phyloP scores from a whole-genome alignment of 2,113 vertebrate species.

The Spilogale gracilis region DNA sequence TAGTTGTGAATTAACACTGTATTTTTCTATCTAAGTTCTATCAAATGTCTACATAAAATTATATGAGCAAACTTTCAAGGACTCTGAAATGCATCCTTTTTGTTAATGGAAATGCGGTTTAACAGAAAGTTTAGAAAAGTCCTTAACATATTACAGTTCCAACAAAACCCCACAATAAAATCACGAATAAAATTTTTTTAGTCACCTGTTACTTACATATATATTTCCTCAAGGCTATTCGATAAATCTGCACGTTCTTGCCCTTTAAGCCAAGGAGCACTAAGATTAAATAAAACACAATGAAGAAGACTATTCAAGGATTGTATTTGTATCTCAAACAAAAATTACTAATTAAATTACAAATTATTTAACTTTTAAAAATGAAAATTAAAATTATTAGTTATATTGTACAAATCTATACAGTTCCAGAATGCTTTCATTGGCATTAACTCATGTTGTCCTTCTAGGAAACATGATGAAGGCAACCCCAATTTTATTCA shows the following conservation, averaged over 20 bases:
- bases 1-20: constrained; percentile 9
- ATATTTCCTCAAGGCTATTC: constrained; percentile 96
- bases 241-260: constrained; percentile 91
- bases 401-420: not conserved
- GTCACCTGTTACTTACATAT: constrained; percentile 91
- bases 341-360: constrained; percentile 24
- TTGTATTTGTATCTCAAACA: constrained; percentile 15
- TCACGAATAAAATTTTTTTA: not conserved
- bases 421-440: constrained; percentile 34
- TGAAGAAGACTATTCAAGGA: constrained; percentile 45
- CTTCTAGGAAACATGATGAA: not conserved
- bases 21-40: not conserved
- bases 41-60: constrained; percentile 15
- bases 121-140: constrained; percentile 27
- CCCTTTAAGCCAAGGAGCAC: constrained; percentile 95
- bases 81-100: not conserved
- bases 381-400: not conserved
- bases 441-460: not conserved
- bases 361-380: constrained; percentile 7
- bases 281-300: constrained; percentile 87
- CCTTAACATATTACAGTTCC: not conserved
- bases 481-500: not conserved
- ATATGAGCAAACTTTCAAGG: not conserved
- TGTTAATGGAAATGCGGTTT: constrained; percentile 42
- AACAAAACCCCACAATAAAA: not conserved